Conservation (phyloP, 2,888 invertebrate species). For the Cataglyphis livida region DNA sequence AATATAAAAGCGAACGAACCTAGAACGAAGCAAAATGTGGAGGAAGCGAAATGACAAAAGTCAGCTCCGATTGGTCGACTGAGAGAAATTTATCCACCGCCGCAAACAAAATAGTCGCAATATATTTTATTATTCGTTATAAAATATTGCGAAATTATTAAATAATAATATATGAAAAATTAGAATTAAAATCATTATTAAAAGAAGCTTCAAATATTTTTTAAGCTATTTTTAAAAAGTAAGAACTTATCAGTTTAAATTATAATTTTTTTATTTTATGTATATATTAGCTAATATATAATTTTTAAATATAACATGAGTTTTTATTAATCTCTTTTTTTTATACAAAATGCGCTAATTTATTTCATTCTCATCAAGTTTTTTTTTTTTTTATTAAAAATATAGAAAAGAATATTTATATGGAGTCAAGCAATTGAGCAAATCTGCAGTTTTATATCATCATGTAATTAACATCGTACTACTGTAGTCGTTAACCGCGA, state of each 20-base stretch:
- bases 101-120: neutral
- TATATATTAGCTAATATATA: neutral
- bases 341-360: too few species aligned
- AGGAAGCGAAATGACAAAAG: slow-evolving; percentile 22
- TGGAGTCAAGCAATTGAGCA: neutral
- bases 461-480: slow-evolving; percentile 45
- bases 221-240: neutral
- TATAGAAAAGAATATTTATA: neutral
- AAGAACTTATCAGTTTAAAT: neutral
- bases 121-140: neutral
- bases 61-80: slow-evolving; percentile 2
- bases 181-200: neutral
- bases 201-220: neutral
- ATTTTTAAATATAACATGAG: neutral
- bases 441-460: slow-evolving; percentile 24
- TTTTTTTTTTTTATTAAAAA: neutral
- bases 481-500: slow-evolving; percentile 43
- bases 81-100: slow-evolving; percentile 26
- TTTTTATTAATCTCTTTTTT: neutral
- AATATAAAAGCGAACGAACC: slow-evolving; percentile 43
- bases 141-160: neutral
- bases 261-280: neutral
- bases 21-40: slow-evolving; percentile 33
- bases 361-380: too few species aligned
- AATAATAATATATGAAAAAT: neutral